Evolutionary conservation across 2,113 vertebrate genomes (phyloP).

Genomic region (Chloroceryle aenea): DNA sequence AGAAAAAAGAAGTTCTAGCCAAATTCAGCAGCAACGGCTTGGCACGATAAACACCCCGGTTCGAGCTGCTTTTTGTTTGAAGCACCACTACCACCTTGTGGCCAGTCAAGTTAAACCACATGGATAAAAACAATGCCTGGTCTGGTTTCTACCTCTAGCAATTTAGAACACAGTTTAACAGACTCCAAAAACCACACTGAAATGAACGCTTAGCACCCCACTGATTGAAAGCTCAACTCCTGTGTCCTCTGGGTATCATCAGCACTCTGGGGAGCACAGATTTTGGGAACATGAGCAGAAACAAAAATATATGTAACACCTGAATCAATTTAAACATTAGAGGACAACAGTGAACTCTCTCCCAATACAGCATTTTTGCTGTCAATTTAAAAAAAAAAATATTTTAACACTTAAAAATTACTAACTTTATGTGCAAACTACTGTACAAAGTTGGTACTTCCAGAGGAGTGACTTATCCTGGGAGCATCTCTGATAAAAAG

Average conservation of each 20-base stretch:
- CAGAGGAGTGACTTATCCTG: background rate
- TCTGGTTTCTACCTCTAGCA: background rate
- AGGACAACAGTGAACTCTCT: background rate
- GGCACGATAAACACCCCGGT: background rate
- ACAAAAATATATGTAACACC: background rate
- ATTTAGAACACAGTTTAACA: background rate
- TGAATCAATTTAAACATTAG: background rate
- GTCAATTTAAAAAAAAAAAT: background rate
- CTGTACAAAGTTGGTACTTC: background rate
- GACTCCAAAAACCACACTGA: background rate
- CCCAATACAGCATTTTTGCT: background rate
- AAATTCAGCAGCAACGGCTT: slow-evolving; percentile 2
- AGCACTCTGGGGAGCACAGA: background rate
- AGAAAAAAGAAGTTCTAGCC: background rate
- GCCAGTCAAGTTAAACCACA: slow-evolving; percentile 20
- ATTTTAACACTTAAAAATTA: background rate
- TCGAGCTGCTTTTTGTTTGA: background rate
- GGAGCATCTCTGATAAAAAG: background rate
- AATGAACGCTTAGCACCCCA: background rate
- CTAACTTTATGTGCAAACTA: background rate
- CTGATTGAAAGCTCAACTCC: background rate
- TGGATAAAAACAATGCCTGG: background rate
- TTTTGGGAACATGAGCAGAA: background rate
- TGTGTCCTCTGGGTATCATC: background rate
- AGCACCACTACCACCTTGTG: slow-evolving; percentile 64